These are phyloP conservation scores for Priapulus caudatus DNA, from an alignment of 2,888 invertebrate species.

Conservation along the genomic window DNA sequence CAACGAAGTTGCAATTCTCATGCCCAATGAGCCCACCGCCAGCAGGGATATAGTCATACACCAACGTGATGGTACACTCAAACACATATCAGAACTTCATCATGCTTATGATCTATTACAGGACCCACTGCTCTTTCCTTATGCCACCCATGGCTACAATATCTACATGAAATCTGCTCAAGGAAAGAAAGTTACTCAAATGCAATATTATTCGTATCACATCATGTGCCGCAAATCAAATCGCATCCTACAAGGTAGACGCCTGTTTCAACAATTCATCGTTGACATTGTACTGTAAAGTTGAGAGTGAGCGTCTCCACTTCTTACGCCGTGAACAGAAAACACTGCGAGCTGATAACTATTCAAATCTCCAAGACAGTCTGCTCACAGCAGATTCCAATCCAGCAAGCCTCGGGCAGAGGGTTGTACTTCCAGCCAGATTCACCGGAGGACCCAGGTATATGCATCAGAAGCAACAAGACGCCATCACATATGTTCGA, in stretches of 20 bases:
- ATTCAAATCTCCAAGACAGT: conserved; percentile 13
- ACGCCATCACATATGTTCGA: conserved; percentile 26
- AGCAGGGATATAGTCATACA: conserved; percentile 31
- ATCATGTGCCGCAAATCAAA: conserved; percentile 21
- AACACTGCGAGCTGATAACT: conserved; percentile 10
- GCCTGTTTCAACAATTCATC: conserved; percentile 31
- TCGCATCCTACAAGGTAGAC: conserved; percentile 23
- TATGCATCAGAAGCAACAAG: conserved; percentile 24
- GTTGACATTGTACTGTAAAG: conserved; percentile 36
- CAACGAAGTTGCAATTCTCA: conserved; percentile 24
- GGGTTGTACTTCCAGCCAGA: too few species aligned
- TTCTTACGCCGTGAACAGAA: conserved; percentile 28
- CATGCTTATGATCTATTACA: conserved; percentile 33
- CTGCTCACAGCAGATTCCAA: too few species aligned
- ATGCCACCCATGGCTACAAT: conserved; percentile 22
- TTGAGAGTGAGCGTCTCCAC: conserved; percentile 31
- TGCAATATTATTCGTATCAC: conserved; percentile 19
- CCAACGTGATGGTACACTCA: conserved; percentile 22
- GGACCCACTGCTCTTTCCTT: conserved; percentile 35
- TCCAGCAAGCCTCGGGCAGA: too few species aligned
- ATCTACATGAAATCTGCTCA: conserved; percentile 15
- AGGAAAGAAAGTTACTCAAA: conserved; percentile 24
- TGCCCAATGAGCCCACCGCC: conserved; percentile 18
- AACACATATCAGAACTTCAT: conserved; percentile 29
- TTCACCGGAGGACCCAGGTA: conserved; percentile 34